Percentiles rank a stretch among this genome's conserved stretches.
These are phyloP conservation scores for Leptopilina syphax DNA, from an alignment of 2,888 invertebrate genomes.

Conservation along the genomic window DNA sequence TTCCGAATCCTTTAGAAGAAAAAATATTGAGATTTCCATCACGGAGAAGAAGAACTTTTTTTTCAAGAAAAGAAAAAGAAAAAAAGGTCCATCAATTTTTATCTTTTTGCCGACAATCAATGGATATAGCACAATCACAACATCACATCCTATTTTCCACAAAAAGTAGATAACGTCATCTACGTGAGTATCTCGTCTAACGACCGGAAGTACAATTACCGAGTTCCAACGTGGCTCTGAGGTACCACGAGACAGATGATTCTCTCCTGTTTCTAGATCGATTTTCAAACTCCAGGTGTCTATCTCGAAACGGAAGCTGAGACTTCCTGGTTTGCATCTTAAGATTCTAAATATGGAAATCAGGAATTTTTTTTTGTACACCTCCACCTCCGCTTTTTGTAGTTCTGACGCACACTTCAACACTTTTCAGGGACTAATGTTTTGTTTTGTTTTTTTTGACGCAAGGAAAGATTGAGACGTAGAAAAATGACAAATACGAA, in stretches of 20 bases:
- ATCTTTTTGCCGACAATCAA: not conserved
- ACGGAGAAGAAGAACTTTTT: too few relatives aligned
- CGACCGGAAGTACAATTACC: conserved; percentile 19
- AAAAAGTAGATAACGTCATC: conserved; percentile 1
- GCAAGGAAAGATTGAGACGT: conserved; percentile 17
- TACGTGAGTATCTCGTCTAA: conserved; percentile 26
- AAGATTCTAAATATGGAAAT: not conserved
- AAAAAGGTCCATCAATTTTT: not conserved
- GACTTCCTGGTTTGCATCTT: conserved; percentile 31
- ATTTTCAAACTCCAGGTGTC: conserved; percentile 13
- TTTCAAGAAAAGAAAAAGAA: too few relatives aligned
- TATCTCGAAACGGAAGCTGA: not conserved
- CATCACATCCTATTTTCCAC: not conserved
- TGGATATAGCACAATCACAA: conserved; percentile 8
- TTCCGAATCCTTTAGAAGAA: too few relatives aligned
- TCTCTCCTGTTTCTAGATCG: conserved; percentile 7
- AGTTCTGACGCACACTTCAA: not conserved
- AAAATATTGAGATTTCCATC: too few relatives aligned
- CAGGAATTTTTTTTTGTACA: conserved; percentile 19
- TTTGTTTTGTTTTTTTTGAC: not conserved
- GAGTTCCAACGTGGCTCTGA: conserved; percentile 22
- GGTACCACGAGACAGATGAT: conserved; percentile 1
- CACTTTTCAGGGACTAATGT: not conserved
- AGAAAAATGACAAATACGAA: conserved; percentile 46
- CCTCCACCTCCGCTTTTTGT: conserved; percentile 13